Evolutionary conservation across 2,113 vertebrate species (phyloP), one percentile per base, ranked within the genome.

Genomic region (Caloenas nicobarica): DNA sequence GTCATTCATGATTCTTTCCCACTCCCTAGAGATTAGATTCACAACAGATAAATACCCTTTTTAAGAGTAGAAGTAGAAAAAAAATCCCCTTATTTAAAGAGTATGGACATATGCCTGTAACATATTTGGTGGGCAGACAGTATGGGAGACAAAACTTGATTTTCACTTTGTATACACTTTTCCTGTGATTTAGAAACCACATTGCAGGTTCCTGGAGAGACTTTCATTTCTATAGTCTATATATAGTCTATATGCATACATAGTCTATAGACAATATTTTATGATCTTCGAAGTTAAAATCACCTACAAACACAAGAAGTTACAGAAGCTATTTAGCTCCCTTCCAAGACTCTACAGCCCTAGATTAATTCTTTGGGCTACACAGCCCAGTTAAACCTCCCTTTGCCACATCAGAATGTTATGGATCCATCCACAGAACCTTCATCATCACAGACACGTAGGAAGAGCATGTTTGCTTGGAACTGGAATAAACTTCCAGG

Each of bases 381-480:
- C 21, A 11, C 13, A 57, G 29, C 22, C 44, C 50, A 14, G 28
- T 11, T 76, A 89, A 92, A 58, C 7, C 10, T 18, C 28, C 1
- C 2, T 36, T 40, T 50, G 36, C 10, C n/a, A 50, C 25, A 25
- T 60, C 10, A 22, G 26, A 24, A 33, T n/a, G 29, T 0, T 69
- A 57, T 1, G 4, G 28, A 80, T 62, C 46, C 16, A 2, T 54
- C 51, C 40, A 62, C 42, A 22, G 34, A 68, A 24, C 29, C 51
- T 33, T 65, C 51, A 51, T 40, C 53, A 36, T 7, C 58, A 31
- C 0, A 0, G n/a, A 58, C 10, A 15, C 0, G 8, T 3, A 29
- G 34, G 58, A 81, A 87, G 7, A 0, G 2, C 0, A 0, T 33
- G 42, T 36, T 83, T 73, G 25, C 10, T n/a, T 57, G 12, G 44